Conservation (phyloP, 92 coral and sea anemone species). For the Montipora capitata region DNA sequence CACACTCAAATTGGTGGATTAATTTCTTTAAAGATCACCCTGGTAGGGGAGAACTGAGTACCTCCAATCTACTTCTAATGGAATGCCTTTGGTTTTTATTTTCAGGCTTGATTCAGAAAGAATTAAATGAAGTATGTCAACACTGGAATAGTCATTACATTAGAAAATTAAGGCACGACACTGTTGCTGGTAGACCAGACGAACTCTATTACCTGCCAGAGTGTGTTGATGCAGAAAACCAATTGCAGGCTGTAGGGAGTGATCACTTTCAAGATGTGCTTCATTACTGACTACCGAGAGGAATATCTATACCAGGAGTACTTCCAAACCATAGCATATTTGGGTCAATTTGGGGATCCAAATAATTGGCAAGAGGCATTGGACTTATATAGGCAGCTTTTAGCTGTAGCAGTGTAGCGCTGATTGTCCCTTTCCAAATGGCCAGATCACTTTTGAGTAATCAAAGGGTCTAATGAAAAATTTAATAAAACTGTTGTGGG, state of each 20-base stretch:
- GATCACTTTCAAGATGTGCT: conserved; percentile 72
- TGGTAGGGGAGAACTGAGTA: conserved; percentile 59
- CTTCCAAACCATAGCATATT: conserved; percentile 56
- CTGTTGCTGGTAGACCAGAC: conserved; percentile 74
- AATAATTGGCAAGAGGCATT: conserved; percentile 51
- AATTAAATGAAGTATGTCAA: conserved; percentile 67
- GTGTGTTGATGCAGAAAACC: conserved; percentile 67
- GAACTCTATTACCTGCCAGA: conserved; percentile 73
- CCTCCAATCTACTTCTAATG: conserved; percentile 57
- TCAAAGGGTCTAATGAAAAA: conserved; percentile 18
- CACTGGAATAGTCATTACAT: conserved; percentile 86
- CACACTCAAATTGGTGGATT: conserved; percentile 81
- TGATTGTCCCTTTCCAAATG: conserved; percentile 17
- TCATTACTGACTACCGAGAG: conserved; percentile 76
- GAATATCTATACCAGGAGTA: conserved; percentile 65
- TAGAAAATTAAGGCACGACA: conserved; percentile 73
- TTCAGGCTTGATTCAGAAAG: conserved; percentile 74
- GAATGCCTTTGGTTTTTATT: conserved; percentile 56
- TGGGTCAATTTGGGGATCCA: conserved; percentile 61
- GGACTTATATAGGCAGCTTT: conserved; percentile 47
- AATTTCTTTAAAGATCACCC: conserved; percentile 56
- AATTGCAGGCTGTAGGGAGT: conserved; percentile 66
- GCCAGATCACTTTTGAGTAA: conserved; percentile 18
- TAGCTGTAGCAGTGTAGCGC: conserved; percentile 45
- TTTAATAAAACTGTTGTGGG: conserved; percentile 32